Conservation (phyloP, 2,888 invertebrate species). For the Chloroclysta siterata region DNA sequence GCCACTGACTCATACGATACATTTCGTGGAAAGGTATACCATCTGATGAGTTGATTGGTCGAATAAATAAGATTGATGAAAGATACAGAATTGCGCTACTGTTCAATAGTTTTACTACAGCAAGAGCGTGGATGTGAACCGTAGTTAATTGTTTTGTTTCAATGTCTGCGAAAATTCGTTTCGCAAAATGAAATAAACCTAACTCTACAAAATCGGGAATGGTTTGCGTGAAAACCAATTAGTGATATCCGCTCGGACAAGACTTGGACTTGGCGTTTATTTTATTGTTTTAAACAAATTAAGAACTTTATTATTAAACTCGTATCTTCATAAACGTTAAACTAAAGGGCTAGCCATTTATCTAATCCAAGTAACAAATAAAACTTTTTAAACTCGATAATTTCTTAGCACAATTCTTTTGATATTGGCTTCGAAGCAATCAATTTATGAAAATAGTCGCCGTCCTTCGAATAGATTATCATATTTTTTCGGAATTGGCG, state of each 20-base stretch:
- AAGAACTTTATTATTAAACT: constrained; percentile 15
- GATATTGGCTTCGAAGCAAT: constrained; percentile 71
- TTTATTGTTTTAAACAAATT: constrained; percentile 21
- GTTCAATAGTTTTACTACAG: constrained; percentile 1
- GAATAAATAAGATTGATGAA: no score
- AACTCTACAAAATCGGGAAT: constrained; percentile 22
- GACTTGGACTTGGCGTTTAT: constrained; percentile 19
- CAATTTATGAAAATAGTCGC: constrained; percentile 78
- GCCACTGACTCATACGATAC: no score
- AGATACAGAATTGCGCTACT: constrained; percentile 14
- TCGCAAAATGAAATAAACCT: constrained; percentile 27
- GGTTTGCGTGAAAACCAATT: constrained; percentile 26
- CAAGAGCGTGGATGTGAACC: constrained; percentile 29
- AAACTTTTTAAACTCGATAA: constrained; percentile 56
- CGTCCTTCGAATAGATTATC: constrained; percentile 72
- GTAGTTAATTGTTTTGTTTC: constrained; percentile 33
- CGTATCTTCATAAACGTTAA: constrained; percentile 5
- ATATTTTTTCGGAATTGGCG: constrained; percentile 73
- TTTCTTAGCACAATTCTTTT: constrained; percentile 68
- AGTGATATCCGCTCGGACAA: constrained; percentile 17
- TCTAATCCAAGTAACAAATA: constrained; percentile 12
- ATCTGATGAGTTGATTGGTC: no score
- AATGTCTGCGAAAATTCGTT: constrained; percentile 21
- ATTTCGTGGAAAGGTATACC: no score
- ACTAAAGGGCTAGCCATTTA: constrained; percentile 10